A percentile compares a stretch with the other conserved stretches of the same genome.
These are phyloP conservation scores for Eonycteris spelaea DNA, from an alignment of 2,113 vertebrate species.

Conservation along the genomic window DNA sequence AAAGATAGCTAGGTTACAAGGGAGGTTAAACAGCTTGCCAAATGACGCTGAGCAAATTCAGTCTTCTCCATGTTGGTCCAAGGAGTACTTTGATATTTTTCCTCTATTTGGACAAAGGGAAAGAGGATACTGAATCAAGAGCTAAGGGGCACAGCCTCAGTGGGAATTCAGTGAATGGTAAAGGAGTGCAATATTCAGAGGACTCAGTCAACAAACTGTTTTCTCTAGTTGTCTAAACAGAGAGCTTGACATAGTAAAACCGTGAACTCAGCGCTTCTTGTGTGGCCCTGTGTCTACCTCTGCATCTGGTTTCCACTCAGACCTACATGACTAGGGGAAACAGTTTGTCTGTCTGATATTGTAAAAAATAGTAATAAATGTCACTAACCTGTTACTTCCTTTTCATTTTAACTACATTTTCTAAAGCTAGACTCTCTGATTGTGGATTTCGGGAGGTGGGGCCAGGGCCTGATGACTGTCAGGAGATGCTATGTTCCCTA, in stretches of 20 bases:
- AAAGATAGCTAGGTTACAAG: constrained; percentile 72
- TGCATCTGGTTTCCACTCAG: not conserved
- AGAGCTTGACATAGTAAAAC: not conserved
- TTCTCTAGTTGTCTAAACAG: not conserved
- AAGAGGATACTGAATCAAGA: not conserved
- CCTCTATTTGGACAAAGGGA: not conserved
- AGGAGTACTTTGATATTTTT: not conserved
- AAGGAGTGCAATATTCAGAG: not conserved
- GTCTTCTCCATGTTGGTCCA: not conserved
- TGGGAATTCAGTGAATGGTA: not conserved
- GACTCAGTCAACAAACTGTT: not conserved
- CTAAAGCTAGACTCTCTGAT: not conserved
- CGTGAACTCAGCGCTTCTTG: not conserved
- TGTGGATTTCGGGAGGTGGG: not conserved
- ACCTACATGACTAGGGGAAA: not conserved
- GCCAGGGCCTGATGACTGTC: not conserved
- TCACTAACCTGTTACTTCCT: not conserved
- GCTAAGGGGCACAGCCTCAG: too few species aligned
- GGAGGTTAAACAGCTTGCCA: constrained; percentile 64
- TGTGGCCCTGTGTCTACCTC: not conserved
- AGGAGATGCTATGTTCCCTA: not conserved
- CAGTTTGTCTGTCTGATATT: not conserved
- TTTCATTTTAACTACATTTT: constrained; percentile 9
- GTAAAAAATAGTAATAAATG: not conserved
- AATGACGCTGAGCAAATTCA: not conserved